Conservation (phyloP, 1,140 invertebrate genomes). For the Aphaenogaster floridana region DNA sequence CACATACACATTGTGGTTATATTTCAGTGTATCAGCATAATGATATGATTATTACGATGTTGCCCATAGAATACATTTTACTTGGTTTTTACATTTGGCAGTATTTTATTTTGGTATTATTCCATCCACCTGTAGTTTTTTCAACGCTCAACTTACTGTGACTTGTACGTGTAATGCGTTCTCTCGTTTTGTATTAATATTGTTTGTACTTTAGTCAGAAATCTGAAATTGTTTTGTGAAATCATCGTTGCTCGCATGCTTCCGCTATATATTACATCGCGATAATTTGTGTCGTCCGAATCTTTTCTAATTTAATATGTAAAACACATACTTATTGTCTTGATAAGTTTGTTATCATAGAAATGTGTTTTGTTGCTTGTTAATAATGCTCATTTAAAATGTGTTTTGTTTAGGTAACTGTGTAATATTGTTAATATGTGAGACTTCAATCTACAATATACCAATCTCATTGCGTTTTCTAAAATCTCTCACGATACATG, state of each 20-base stretch:
- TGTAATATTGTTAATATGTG: conserved; percentile 24
- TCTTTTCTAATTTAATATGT: conserved; percentile 4
- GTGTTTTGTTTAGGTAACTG: conserved; percentile 15
- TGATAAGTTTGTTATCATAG: conserved; percentile 16
- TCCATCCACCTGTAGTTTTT: conserved; percentile 57
- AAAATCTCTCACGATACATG: conserved; percentile 20
- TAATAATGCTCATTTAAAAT: conserved; percentile 1
- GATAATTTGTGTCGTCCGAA: background rate
- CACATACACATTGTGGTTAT: conserved; percentile 84
- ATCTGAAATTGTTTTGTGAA: conserved; percentile 27
- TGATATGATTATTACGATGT: conserved; percentile 86
- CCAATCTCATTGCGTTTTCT: conserved; percentile 23
- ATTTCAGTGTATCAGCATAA: conserved; percentile 87
- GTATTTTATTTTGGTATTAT: conserved; percentile 79
- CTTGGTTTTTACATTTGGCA: conserved; percentile 86
- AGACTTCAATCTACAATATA: background rate
- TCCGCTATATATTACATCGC: background rate
- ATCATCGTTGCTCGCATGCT: conserved; percentile 41
- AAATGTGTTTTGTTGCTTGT: conserved; percentile 33
- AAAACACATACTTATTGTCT: background rate
- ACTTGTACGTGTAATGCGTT: conserved; percentile 34
- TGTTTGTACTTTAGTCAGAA: background rate
- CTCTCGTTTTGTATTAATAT: background rate
- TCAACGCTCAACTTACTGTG: conserved; percentile 13
- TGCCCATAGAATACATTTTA: conserved; percentile 87